A percentile compares a stretch with the other conserved stretches of the same genome.
These are phyloP conservation scores for Melanophora roralis DNA, from an alignment of 2,888 invertebrate genomes.

Conservation along the genomic window DNA sequence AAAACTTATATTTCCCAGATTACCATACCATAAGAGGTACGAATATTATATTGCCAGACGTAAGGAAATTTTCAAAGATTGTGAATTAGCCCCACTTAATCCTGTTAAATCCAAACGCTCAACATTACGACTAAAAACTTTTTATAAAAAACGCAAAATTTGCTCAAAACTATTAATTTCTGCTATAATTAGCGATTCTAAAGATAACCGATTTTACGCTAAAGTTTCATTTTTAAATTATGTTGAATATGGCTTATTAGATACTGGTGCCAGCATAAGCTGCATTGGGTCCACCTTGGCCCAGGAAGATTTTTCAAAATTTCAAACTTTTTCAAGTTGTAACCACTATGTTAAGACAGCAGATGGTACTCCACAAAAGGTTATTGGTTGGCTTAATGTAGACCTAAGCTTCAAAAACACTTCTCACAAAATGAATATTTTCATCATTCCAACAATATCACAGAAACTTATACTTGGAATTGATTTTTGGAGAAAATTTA, in stretches of 20 bases:
- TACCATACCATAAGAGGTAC: background rate
- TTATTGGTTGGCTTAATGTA: too few relatives aligned
- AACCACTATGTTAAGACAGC: background rate
- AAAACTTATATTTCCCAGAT: background rate
- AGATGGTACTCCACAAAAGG: too few relatives aligned
- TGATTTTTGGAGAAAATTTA: too few relatives aligned
- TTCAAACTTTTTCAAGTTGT: background rate
- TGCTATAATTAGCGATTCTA: background rate
- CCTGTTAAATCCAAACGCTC: background rate
- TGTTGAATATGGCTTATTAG: background rate
- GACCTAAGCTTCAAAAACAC: too few relatives aligned
- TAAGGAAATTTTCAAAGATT: background rate
- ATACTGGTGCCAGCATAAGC: background rate
- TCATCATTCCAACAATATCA: too few relatives aligned
- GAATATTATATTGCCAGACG: background rate
- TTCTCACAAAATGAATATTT: too few relatives aligned
- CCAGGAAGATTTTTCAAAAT: background rate
- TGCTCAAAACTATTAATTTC: background rate
- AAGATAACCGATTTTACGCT: background rate
- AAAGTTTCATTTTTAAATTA: background rate
- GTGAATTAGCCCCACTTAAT: background rate
- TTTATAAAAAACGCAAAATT: background rate
- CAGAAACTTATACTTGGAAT: too few relatives aligned
- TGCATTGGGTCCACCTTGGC: background rate
- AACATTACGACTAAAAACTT: background rate